These are phyloP conservation scores for Piaya cayana DNA, from an alignment of 2,113 vertebrate genomes.

Conservation along the genomic window DNA sequence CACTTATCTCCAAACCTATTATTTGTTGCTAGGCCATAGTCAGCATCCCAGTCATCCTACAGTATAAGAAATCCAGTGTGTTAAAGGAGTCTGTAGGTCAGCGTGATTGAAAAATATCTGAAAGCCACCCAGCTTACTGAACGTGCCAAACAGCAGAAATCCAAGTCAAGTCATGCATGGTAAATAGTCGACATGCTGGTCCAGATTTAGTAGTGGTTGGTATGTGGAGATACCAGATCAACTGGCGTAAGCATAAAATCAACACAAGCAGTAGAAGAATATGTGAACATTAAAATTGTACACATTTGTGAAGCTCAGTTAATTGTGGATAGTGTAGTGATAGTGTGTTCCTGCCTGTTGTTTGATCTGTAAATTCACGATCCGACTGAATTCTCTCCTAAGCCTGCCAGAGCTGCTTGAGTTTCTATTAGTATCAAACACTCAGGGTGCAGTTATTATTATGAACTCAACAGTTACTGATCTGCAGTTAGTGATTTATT, in stretches of 20 bases:
- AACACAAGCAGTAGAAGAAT: background rate
- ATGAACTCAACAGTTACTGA: background rate
- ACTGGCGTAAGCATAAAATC: background rate
- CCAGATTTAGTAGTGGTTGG: background rate
- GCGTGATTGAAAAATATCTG: background rate
- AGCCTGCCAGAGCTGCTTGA: background rate
- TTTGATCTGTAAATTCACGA: background rate
- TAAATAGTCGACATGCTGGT: background rate
- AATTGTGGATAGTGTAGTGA: background rate
- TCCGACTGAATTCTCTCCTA: background rate
- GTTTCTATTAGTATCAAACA: background rate
- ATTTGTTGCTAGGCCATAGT: background rate
- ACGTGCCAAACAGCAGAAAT: background rate
- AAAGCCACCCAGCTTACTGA: background rate
- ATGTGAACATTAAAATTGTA: background rate
- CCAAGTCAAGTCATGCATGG: background rate
- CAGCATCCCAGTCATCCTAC: background rate
- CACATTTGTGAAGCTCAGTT: background rate
- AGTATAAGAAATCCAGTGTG: background rate
- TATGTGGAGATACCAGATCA: background rate
- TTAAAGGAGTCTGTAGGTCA: background rate
- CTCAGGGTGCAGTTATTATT: background rate
- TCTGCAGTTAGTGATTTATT: background rate
- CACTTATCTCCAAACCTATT: background rate
- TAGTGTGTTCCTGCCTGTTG: background rate